These are phyloP conservation scores for Orthonyx spaldingii DNA, from an alignment of 2,113 vertebrate genomes.

Conservation along the genomic window DNA sequence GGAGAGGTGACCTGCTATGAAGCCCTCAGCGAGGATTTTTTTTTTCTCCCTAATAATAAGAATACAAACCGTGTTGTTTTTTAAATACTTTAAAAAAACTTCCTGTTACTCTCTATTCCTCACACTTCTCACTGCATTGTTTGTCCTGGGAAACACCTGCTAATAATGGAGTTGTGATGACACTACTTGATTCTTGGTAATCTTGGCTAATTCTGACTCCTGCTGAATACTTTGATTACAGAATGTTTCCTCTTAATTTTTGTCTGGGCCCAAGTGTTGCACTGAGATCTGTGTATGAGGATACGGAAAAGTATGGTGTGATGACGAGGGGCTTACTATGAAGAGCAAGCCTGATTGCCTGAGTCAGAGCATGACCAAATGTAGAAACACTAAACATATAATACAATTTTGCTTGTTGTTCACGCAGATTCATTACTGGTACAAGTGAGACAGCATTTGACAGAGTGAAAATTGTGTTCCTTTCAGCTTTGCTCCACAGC, in stretches of 20 bases:
- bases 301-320: background rate
- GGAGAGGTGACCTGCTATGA: background rate
- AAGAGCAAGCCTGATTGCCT: background rate
- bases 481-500: background rate
- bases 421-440: background rate
- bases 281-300: background rate
- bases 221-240: background rate
- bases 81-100: background rate
- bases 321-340: background rate
- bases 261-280: background rate
- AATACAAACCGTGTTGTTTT: background rate
- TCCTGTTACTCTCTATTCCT: background rate
- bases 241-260: background rate
- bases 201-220: background rate
- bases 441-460: background rate
- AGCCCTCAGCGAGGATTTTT: background rate
- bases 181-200: background rate
- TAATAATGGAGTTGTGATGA: conserved; percentile 10
- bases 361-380: background rate
- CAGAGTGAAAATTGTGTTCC: background rate
- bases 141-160: conserved; percentile 23
- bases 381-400: background rate
- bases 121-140: background rate
- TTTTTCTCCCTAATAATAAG: background rate
- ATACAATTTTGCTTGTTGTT: background rate